These are phyloP conservation scores for Mormyrops attenuatus DNA, from an alignment of 2,797 vertebrate genomes.

Conservation along the genomic window DNA sequence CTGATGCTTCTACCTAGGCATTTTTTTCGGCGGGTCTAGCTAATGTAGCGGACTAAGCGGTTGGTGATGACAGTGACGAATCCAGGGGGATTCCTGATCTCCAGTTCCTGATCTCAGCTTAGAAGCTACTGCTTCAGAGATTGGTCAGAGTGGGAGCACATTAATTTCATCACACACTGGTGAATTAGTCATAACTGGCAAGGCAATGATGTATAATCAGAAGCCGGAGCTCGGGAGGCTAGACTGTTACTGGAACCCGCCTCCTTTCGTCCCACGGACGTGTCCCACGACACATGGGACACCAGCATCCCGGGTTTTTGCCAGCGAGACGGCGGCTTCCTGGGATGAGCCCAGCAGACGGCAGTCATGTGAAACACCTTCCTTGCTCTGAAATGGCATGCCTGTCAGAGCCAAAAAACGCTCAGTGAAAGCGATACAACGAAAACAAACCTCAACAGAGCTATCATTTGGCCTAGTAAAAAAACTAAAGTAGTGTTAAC, in stretches of 20 bases:
- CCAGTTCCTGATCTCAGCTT: background rate
- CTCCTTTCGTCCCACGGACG: background rate
- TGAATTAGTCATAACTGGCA: constrained; percentile 6
- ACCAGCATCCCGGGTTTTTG: background rate
- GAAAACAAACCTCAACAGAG: background rate
- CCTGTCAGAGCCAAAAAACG: background rate
- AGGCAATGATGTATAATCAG: background rate
- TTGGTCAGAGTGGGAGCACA: background rate
- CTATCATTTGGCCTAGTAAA: background rate
- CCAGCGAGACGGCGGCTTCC: background rate
- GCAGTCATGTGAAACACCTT: background rate
- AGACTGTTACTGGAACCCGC: background rate
- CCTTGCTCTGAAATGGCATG: background rate
- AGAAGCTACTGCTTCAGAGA: background rate
- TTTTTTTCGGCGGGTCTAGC: background rate
- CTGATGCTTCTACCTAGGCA: background rate
- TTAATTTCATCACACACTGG: background rate
- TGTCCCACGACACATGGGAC: background rate
- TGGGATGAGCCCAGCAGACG: background rate
- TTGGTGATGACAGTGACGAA: background rate
- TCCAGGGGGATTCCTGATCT: background rate
- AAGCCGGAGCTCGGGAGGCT: background rate
- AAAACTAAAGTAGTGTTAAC: background rate
- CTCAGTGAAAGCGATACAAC: background rate
- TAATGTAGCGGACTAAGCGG: background rate